Percentiles rank a stretch among this genome's conserved stretches.
These are phyloP conservation scores for Otocyon megalotis DNA, from an alignment of 2,113 vertebrate species.

Conservation along the genomic window DNA sequence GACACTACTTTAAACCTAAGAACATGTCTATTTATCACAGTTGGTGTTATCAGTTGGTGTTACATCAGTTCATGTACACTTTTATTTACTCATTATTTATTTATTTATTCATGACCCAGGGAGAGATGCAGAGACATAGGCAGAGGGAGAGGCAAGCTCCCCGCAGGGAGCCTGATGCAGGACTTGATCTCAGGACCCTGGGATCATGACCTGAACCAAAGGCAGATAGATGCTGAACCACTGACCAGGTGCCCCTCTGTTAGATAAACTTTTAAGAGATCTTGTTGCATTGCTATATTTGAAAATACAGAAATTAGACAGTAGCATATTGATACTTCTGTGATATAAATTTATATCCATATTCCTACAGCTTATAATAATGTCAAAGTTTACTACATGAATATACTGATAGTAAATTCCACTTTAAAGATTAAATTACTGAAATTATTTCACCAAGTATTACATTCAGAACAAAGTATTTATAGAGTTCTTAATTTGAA, in stretches of 20 bases:
- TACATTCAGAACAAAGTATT: background rate
- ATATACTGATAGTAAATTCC: slow-evolving; percentile 59
- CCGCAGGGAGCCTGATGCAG: too few species aligned
- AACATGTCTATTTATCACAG: background rate
- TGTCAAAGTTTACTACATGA: slow-evolving; percentile 17
- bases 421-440: slow-evolving; percentile 74
- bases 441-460: slow-evolving; percentile 50
- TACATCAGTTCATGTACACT: too few species aligned
- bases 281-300: background rate
- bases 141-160: too few species aligned
- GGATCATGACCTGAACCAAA: too few species aligned
- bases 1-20: background rate
- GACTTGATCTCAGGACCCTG: too few species aligned
- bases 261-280: background rate
- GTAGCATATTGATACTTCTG: slow-evolving; percentile 60
- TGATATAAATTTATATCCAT: slow-evolving; percentile 74
- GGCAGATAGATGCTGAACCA: too few species aligned
- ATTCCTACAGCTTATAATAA: slow-evolving; percentile 49
- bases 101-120: too few species aligned
- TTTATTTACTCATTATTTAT: too few species aligned
- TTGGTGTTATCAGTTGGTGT: background rate
- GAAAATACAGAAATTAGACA: slow-evolving; percentile 60
- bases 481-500: background rate
- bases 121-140: too few species aligned
- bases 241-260: background rate